A percentile compares a stretch with the other conserved stretches of the same genome.
Evolutionary conservation across 2,888 invertebrate species (phyloP).

Genomic region (Notodonta ziczac): DNA sequence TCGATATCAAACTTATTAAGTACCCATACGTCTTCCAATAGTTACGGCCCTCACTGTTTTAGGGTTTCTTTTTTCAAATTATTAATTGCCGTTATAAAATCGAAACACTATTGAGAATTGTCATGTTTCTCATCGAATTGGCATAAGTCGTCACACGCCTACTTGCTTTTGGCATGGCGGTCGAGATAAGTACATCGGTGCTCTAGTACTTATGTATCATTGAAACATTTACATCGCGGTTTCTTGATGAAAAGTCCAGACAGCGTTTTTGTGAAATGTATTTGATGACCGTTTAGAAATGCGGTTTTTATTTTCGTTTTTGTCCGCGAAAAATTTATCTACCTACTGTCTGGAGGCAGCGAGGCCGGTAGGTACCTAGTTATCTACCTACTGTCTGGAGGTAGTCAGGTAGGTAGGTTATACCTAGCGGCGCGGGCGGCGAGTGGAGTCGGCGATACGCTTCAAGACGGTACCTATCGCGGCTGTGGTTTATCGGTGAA

Average conservation of each 20-base stretch:
- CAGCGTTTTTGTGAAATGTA: slow-evolving; percentile 17
- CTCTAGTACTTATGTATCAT: slow-evolving; percentile 51
- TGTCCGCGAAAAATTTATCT: slow-evolving; percentile 3
- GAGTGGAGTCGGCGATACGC: slow-evolving; percentile 6
- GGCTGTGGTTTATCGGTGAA: slow-evolving; percentile 27
- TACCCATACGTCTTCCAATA: slow-evolving; percentile 26
- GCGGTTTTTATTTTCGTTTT: slow-evolving; percentile 21
- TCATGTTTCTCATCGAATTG: slow-evolving; percentile 58
- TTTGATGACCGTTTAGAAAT: slow-evolving; percentile 14
- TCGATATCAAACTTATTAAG: slow-evolving; percentile 32
- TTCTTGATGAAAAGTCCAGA: slow-evolving; percentile 20
- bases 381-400: slow-evolving; percentile 8
- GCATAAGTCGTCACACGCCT: slow-evolving; percentile 65
- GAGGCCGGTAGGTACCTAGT: neutral
- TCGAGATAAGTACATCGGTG: slow-evolving; percentile 37
- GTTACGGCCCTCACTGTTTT: slow-evolving; percentile 39
- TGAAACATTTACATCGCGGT: slow-evolving; percentile 43
- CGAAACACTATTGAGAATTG: slow-evolving; percentile 50
- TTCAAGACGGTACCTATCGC: slow-evolving; percentile 6
- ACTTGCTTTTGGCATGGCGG: slow-evolving; percentile 59
- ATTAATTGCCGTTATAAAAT: slow-evolving; percentile 33
- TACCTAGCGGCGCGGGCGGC: neutral
- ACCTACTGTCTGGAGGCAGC: neutral
- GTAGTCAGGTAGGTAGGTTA: slow-evolving; percentile 1
- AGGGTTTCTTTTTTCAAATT: slow-evolving; percentile 41